Evolutionary conservation across 2,113 vertebrate species (phyloP).

Genomic region (Meleagris gallopavo): DNA sequence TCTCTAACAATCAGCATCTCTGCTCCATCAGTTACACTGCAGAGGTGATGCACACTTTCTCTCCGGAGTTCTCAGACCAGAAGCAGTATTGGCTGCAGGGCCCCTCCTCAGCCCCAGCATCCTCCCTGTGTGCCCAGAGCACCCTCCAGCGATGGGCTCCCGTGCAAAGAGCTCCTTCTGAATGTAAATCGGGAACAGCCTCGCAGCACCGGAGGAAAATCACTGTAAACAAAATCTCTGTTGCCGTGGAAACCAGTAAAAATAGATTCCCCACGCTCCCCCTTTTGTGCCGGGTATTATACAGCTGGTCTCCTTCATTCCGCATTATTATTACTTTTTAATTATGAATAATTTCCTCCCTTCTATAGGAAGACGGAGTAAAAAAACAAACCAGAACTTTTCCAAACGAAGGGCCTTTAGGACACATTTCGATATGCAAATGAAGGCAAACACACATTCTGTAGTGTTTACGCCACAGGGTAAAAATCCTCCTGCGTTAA

Average conservation of each 20-base stretch:
- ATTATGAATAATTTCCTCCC: slow-evolving; percentile 80
- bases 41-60: rapidly evolving
- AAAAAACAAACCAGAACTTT: slow-evolving; percentile 52
- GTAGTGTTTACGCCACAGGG: slow-evolving; percentile 77
- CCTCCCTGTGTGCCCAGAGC: background rate
- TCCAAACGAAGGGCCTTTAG: slow-evolving; percentile 60
- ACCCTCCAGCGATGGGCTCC: slow-evolving; percentile 22
- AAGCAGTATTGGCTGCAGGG: background rate
- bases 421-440: slow-evolving; percentile 76
- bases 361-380: slow-evolving; percentile 73
- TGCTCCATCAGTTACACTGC: background rate
- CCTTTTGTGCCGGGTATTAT: slow-evolving; percentile 61
- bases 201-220: slow-evolving; percentile 63
- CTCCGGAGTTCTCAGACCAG: background rate
- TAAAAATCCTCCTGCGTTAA: slow-evolving; percentile 58
- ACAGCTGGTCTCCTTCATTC: slow-evolving; percentile 78
- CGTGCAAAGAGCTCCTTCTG: slow-evolving; percentile 25
- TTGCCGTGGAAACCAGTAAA: slow-evolving; percentile 84
- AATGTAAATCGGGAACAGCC: slow-evolving; percentile 67
- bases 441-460: slow-evolving; percentile 71
- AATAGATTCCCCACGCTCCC: slow-evolving; percentile 78
- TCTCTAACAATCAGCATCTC: background rate
- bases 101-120: background rate
- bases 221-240: slow-evolving; percentile 80
- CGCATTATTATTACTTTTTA: slow-evolving; percentile 82